Conservation (phyloP, 2,888 invertebrate genomes). For the Ellobium chinense region DNA sequence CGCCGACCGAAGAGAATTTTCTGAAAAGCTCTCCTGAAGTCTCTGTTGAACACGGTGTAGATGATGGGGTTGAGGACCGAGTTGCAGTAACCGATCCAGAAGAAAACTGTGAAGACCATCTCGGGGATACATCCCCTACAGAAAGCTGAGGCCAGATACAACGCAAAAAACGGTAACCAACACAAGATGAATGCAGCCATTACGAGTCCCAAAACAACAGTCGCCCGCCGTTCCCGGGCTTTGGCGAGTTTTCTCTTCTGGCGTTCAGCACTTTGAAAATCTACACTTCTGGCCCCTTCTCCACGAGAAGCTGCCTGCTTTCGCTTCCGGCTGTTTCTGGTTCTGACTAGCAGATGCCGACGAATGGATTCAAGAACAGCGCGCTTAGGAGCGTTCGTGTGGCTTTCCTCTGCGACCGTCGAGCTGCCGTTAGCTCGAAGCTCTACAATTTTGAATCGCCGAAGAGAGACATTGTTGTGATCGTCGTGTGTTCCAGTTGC, state of each 20-base stretch:
- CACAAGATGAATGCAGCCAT: constrained; percentile 99
- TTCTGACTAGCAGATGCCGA: constrained; percentile 34
- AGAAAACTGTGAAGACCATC: constrained; percentile 89
- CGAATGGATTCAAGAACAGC: constrained; percentile 42
- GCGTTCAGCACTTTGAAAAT: constrained; percentile 52
- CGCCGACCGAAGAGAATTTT: constrained; percentile 86
- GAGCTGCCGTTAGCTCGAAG: constrained; percentile 52
- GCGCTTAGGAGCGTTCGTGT: background rate
- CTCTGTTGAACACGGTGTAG: constrained; percentile 98
- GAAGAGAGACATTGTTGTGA: constrained; percentile 50
- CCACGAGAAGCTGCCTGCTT: constrained; percentile 11
- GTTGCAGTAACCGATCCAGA: constrained; percentile 98
- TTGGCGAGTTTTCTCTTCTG: constrained; percentile 95
- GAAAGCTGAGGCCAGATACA: constrained; percentile 79
- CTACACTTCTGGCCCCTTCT: constrained; percentile 29
- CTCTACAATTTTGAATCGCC: constrained; percentile 53
- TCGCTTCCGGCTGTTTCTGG: constrained; percentile 34
- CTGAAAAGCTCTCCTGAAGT: constrained; percentile 96
- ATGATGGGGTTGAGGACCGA: constrained; percentile 95
- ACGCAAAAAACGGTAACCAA: constrained; percentile 97
- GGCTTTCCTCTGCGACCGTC: constrained; percentile 14
- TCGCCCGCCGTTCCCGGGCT: constrained; percentile 97
- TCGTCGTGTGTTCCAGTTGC: constrained; percentile 17
- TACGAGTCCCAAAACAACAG: constrained; percentile 96
- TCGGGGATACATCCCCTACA: constrained; percentile 72